Evolutionary conservation across 2,113 vertebrate species (phyloP).

Genomic region (Rhadina sibilatrix): DNA sequence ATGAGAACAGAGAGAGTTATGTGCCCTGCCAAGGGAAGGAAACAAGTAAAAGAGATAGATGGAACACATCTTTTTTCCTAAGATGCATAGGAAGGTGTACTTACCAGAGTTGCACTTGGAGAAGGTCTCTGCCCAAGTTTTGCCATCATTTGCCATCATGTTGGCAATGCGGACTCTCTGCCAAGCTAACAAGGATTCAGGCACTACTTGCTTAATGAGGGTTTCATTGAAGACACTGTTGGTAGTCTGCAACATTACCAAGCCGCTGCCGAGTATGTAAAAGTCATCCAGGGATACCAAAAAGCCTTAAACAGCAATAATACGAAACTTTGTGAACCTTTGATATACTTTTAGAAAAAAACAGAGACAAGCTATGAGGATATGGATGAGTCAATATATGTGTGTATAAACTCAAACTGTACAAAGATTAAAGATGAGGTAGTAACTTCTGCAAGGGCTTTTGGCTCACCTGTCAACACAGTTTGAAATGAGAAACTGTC

Average conservation of each 20-base stretch:
- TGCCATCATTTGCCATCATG: constrained; percentile 81
- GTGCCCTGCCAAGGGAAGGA: neutral
- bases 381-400: neutral
- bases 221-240: constrained; percentile 84
- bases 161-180: constrained; percentile 89
- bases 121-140: constrained; percentile 85
- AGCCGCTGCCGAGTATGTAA: constrained; percentile 86
- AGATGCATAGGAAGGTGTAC: neutral
- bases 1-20: neutral
- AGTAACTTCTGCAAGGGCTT: neutral
- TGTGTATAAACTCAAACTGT: neutral
- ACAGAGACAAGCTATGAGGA: neutral
- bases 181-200: constrained; percentile 85
- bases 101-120: constrained; percentile 85
- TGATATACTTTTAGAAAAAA: neutral
- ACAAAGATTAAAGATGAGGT: neutral
- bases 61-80: neutral
- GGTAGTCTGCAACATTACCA: constrained; percentile 91
- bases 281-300: constrained; percentile 91
- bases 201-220: constrained; percentile 75
- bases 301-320: constrained; percentile 77
- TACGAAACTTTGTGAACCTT: neutral
- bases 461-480: neutral
- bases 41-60: neutral
- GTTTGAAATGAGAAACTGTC: neutral